Conservation (phyloP, 2,797 vertebrate species). For the Parauchenoglanis ngamensis region DNA sequence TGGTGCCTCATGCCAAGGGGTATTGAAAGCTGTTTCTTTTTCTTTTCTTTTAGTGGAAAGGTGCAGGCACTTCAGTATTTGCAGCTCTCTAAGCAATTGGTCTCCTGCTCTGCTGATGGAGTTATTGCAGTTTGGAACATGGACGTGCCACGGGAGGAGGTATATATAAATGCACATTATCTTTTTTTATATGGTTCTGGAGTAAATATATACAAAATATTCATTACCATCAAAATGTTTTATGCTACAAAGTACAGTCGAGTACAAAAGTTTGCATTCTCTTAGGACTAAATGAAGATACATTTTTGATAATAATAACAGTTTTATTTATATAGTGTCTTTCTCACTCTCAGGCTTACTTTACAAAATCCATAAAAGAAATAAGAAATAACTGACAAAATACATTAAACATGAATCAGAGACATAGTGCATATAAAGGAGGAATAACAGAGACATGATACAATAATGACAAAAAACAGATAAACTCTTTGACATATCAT, state of each 20-base stretch:
- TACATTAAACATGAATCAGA: background rate
- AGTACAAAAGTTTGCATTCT: background rate
- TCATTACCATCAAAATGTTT: background rate
- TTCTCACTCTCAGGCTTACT: background rate
- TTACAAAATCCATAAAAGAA: background rate
- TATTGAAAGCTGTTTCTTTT: background rate
- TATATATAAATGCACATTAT: conserved; percentile 54
- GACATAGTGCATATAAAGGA: no score
- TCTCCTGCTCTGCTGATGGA: conserved; percentile 93
- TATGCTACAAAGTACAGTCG: background rate
- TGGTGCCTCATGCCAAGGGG: background rate
- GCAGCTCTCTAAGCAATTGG: conserved; percentile 86
- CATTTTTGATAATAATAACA: background rate
- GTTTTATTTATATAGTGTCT: background rate
- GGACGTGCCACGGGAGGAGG: conserved; percentile 93
- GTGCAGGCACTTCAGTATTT: conserved; percentile 92
- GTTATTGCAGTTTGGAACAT: conserved; percentile 98
- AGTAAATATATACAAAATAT: background rate
- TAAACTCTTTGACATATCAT: no score
- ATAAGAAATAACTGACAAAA: no score
- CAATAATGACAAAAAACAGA: no score
- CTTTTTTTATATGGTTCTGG: background rate
- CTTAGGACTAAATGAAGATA: background rate
- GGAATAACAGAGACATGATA: no score
- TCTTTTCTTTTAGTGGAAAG: conserved; percentile 79